Percentiles rank a stretch among this genome's conserved stretches.
These are phyloP conservation scores for Tetanocera ferruginea DNA, from an alignment of 2,888 invertebrate genomes.

Conservation along the genomic window DNA sequence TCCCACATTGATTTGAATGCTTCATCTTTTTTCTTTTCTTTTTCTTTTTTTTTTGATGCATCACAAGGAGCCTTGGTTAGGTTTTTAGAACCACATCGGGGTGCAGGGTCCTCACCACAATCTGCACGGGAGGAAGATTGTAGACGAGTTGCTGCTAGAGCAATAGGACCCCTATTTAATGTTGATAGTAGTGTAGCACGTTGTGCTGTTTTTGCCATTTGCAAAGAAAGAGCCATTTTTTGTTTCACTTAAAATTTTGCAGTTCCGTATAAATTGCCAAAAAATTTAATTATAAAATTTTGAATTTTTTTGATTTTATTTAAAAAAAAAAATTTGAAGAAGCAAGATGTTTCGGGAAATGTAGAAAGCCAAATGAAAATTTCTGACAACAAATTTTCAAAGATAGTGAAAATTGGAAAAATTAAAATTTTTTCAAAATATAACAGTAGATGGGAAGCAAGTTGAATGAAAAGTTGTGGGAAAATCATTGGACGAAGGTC, in stretches of 20 bases:
- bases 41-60: conserved; percentile 32
- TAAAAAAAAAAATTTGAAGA: too few species aligned
- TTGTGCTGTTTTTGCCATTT: background rate
- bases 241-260: background rate
- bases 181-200: background rate
- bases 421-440: too few species aligned
- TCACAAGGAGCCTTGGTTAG: background rate
- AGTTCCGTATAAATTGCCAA: too few species aligned
- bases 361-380: conserved; percentile 23
- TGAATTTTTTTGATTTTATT: too few species aligned
- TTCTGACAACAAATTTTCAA: background rate
- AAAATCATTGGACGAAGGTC: too few species aligned
- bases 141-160: background rate
- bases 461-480: too few species aligned
- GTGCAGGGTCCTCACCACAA: conserved; percentile 43
- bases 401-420: too few species aligned
- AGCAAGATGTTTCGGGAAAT: background rate
- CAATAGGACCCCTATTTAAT: background rate
- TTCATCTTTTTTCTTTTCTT: background rate
- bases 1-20: conserved; percentile 45
- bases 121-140: background rate
- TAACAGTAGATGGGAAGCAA: too few species aligned
- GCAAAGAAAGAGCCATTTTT: background rate
- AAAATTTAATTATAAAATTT: too few species aligned
- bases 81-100: conserved; percentile 41